Evolutionary conservation across 2,113 vertebrate genomes (phyloP).

Genomic region (Rallus limicola): DNA sequence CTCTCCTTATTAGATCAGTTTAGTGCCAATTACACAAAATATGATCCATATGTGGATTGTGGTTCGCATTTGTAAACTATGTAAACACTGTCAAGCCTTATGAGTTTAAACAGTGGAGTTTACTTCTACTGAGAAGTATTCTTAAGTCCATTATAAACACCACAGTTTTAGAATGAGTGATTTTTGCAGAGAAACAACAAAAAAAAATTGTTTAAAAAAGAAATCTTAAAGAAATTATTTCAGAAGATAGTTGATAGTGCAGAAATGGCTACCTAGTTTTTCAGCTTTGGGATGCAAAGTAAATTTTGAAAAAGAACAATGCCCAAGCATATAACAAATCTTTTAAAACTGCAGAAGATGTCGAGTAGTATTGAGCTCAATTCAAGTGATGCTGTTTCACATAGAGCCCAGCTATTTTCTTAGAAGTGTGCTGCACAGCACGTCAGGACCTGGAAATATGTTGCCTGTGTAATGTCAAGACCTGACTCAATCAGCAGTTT

Average conservation of each 20-base stretch:
- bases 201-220: not conserved
- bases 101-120: conserved; percentile 55
- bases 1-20: conserved; percentile 33
- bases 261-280: not conserved
- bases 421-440: conserved; percentile 14
- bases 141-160: conserved; percentile 45
- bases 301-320: not conserved
- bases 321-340: not conserved
- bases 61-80: conserved; percentile 59
- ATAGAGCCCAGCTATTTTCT: not conserved
- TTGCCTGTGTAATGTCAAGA: conserved; percentile 51
- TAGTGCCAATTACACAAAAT: conserved; percentile 55
- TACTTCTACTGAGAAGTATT: conserved; percentile 23
- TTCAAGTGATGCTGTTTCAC: not conserved
- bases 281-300: not conserved
- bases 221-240: not conserved
- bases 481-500: conserved; percentile 41
- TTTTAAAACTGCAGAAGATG: not conserved
- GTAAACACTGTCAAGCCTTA: conserved; percentile 56
- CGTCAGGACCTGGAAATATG: conserved; percentile 65
- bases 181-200: not conserved
- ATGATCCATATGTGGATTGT: conserved; percentile 50
- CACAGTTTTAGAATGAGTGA: not conserved
- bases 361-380: not conserved
- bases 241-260: not conserved